Conservation (phyloP, 1,140 invertebrate genomes). For the Drosophila orosa region DNA sequence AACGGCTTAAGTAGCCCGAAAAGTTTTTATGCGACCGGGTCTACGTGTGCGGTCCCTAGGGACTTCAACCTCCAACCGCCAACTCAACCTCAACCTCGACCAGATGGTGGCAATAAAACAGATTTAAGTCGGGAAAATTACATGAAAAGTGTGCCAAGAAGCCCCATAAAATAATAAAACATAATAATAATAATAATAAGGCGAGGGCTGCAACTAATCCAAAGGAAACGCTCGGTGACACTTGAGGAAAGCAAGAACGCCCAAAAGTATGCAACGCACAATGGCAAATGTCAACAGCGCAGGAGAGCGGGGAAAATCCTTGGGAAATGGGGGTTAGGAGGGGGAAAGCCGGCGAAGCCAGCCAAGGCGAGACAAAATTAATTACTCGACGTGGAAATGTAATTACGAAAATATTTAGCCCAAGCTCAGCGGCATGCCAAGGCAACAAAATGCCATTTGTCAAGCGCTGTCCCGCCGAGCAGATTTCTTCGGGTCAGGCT, state of each 20-base stretch:
- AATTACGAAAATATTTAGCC: constrained; percentile 84
- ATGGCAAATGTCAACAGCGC: constrained; percentile 81
- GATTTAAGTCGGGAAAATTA: constrained; percentile 68
- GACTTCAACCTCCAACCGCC: background rate
- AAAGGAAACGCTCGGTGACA: constrained; percentile 49
- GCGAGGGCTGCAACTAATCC: constrained; percentile 59
- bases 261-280: constrained; percentile 74
- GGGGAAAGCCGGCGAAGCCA: constrained; percentile 16
- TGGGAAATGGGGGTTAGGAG: background rate
- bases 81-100: background rate
- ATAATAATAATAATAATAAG: constrained; percentile 63
- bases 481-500: constrained; percentile 50
- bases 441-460: constrained; percentile 79
- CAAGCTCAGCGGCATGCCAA: constrained; percentile 72
- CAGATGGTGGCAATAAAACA: constrained; percentile 69
- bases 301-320: constrained; percentile 15
- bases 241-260: constrained; percentile 64
- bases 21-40: constrained; percentile 60
- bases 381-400: constrained; percentile 84
- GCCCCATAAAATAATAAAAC: constrained; percentile 71
- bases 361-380: constrained; percentile 82
- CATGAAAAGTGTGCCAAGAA: constrained; percentile 61
- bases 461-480: constrained; percentile 55
- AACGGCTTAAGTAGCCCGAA: constrained; percentile 71
- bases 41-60: constrained; percentile 53